Evolutionary conservation across 2,888 invertebrate species (phyloP).

Genomic region (Noctua fimbriata): DNA sequence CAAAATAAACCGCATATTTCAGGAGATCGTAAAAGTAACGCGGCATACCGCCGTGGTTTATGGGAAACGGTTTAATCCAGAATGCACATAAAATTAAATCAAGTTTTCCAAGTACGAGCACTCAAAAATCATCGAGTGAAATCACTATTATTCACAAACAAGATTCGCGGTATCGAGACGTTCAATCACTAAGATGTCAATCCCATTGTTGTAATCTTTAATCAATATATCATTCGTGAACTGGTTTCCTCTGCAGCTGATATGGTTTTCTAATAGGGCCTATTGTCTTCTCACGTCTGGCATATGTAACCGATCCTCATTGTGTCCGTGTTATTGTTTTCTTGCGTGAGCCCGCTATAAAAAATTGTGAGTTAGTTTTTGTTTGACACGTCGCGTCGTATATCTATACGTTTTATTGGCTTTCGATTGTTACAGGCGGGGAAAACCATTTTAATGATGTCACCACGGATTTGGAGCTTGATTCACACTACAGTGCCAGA

Average conservation of each 20-base stretch:
- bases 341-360: conserved; percentile 62
- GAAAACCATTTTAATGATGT: conserved; percentile 12
- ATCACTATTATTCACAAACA: conserved; percentile 59
- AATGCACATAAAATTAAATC: conserved; percentile 57
- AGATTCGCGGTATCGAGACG: conserved; percentile 64
- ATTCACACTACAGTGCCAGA: conserved; percentile 10
- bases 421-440: conserved; percentile 30
- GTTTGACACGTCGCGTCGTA: conserved; percentile 27
- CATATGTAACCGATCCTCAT: conserved; percentile 69
- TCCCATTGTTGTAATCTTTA: conserved; percentile 66
- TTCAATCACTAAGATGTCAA: conserved; percentile 75
- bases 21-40: conserved; percentile 53
- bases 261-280: conserved; percentile 78
- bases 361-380: conserved; percentile 47
- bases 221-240: conserved; percentile 74
- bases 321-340: conserved; percentile 71
- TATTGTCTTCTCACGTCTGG: conserved; percentile 70
- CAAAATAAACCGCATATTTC: conserved; percentile 50
- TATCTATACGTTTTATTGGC: conserved; percentile 38
- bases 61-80: conserved; percentile 47
- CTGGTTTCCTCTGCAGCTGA: conserved; percentile 62
- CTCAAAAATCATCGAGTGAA: conserved; percentile 55
- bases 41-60: conserved; percentile 41
- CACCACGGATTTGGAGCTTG: neutral
- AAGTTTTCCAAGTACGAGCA: conserved; percentile 42